phyloP scores from a whole-genome alignment of 2,797 vertebrate species.

The Hemitrygon akajei region DNA sequence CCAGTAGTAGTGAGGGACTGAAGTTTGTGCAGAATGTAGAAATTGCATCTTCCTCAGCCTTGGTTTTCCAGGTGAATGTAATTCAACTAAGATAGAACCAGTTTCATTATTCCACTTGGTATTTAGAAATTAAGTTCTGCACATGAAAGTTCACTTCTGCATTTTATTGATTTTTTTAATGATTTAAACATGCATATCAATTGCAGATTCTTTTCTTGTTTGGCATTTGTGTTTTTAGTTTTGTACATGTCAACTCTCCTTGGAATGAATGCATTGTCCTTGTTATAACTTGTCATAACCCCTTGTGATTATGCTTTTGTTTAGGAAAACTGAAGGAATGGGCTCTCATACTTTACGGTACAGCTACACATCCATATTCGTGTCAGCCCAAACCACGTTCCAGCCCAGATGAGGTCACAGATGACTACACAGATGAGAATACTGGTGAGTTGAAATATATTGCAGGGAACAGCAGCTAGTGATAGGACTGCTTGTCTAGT shows the following conservation, averaged over 20 bases:
- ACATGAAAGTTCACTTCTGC: neutral
- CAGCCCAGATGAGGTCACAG: constrained; percentile 63
- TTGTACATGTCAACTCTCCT: neutral
- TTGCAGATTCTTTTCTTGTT: neutral
- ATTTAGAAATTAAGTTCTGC: neutral
- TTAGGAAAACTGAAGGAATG: constrained; percentile 96
- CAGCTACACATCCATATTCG: constrained; percentile 86
- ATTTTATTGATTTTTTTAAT: neutral
- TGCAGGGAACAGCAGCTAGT: neutral
- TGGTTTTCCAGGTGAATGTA: neutral
- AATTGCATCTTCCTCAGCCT: neutral
- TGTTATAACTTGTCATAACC: neutral
- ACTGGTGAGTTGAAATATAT: constrained; percentile 50
- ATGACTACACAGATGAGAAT: constrained; percentile 66
- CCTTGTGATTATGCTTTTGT: constrained; percentile 19
- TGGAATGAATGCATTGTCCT: neutral
- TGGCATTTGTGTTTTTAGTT: neutral
- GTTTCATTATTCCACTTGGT: neutral
- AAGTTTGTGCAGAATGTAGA: too few species aligned
- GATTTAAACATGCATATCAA: neutral
- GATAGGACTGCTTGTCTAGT: neutral
- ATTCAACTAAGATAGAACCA: neutral
- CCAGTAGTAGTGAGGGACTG: neutral
- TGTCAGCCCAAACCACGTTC: constrained; percentile 69
- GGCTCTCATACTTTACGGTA: constrained; percentile 93